These are phyloP conservation scores for Indicator maculatus DNA, from an alignment of 2,113 vertebrate genomes.

Conservation along the genomic window DNA sequence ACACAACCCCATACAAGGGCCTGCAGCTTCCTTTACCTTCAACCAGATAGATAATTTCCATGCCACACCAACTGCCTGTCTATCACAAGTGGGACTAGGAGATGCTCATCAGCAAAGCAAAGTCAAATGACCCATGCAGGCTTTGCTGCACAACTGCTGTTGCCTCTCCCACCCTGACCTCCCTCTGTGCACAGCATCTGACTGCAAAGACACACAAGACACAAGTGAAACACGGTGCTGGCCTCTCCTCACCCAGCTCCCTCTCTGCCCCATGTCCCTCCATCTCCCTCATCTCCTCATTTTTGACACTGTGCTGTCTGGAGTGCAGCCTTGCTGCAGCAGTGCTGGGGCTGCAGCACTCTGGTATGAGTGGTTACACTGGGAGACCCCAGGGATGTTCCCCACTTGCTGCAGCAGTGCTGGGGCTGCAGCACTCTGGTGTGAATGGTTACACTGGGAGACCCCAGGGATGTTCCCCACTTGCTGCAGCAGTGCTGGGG, in stretches of 20 bases:
- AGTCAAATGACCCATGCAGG: neutral
- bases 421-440: accelerated
- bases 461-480: neutral
- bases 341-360: accelerated
- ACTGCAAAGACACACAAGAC: accelerated
- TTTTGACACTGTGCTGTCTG: neutral
- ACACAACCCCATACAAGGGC: neutral
- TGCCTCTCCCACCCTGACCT: neutral
- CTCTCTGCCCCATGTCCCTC: neutral
- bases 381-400: neutral
- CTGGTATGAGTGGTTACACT: accelerated
- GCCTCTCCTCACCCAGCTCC: neutral
- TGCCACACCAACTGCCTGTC: neutral
- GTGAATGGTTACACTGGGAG: neutral
- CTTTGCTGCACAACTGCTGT: neutral
- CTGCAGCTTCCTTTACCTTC: neutral
- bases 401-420: neutral
- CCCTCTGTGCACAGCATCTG: neutral
- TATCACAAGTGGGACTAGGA: neutral
- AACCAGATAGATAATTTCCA: neutral
- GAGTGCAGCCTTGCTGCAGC: neutral
- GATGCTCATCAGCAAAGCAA: neutral
- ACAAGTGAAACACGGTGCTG: accelerated
- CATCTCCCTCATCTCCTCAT: neutral
- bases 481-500: neutral